Base-by-base conservation (phyloP, 2,888 invertebrate species). In the Tanypteryx hageni region DNA sequence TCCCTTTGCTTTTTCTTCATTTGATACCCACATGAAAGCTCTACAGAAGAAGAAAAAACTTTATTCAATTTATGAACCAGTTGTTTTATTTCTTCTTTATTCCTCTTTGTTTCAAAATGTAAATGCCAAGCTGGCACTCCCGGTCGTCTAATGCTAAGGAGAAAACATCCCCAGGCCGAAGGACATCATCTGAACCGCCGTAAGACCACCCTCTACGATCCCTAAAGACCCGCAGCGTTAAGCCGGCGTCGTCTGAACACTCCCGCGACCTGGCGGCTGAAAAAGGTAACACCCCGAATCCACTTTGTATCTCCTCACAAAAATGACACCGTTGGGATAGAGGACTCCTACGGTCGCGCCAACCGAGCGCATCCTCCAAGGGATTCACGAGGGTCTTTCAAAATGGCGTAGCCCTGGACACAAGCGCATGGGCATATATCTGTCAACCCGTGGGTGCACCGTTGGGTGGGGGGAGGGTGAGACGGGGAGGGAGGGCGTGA, bases 391-490 rank as follows among this genome's bases (percentile, higher is more conserved):
- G 27, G 22, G 5, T 22, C 85, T 58, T 59, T 58, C 22, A 58
- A 58, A 58, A 58, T 83, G 83, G 83, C 83, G 83, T 44, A 57
- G 8, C 85, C 85, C 22, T 18, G 58, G 59, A 58, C 58, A 1
- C 85, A 22, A 8, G 27, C 58, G 13, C 85, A 22, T 18, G 18
- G n/a, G 76, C 22, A n/a, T 83, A 56, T 85, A 58, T 22, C 27
- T 85, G 85, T 58, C 85, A 22, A n/a, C 85, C 58, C 85, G 58
- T 58, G 22, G 85, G 58, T 58, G 56, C 85, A 58, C 85, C 58
- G 14, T n/a, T 22, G 58, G 18, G 58, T 44, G 14, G 13, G 22
- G 22, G 22, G 81, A 22, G 22, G 81, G n/a, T n/a, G n/a, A n/a
- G n/a, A 13, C 3, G 22, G 81, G 85, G 58, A 22, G 85, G 85